A percentile compares a stretch with the other conserved stretches of the same genome.
These are phyloP conservation scores for Formicarius rufipectus DNA, from an alignment of 2,113 vertebrate species.

Conservation along the genomic window DNA sequence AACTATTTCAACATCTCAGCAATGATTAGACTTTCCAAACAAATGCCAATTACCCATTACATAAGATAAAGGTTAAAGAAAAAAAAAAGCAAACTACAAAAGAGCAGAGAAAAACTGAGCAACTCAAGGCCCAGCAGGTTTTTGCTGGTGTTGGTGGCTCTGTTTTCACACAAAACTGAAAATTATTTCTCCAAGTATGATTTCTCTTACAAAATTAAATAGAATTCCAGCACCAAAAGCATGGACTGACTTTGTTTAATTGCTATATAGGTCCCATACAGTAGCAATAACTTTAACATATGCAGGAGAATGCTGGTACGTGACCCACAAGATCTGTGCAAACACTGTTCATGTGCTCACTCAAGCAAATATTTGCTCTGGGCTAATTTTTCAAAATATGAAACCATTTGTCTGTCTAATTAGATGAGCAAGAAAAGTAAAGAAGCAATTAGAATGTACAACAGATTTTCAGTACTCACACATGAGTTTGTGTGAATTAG, in stretches of 20 bases:
- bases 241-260: not conserved
- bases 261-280: not conserved
- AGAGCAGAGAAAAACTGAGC: not conserved
- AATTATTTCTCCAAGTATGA: not conserved
- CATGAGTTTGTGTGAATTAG: fast-evolving
- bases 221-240: not conserved
- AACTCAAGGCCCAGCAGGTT: not conserved
- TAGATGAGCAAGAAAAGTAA: not conserved
- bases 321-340: not conserved
- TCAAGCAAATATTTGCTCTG: not conserved
- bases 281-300: not conserved
- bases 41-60: not conserved
- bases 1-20: not conserved
- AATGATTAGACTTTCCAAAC: not conserved
- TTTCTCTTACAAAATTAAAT: not conserved
- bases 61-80: not conserved
- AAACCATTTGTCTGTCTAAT: constrained; percentile 23
- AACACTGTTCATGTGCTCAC: not conserved
- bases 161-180: not conserved
- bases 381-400: not conserved
- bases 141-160: not conserved
- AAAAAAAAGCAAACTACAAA: not conserved
- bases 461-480: constrained; percentile 2
- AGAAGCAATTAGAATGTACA: not conserved
- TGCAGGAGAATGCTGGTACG: not conserved